Base-by-base conservation (phyloP, 1,140 invertebrate genomes). In the Sminthurinus signatus region DNA sequence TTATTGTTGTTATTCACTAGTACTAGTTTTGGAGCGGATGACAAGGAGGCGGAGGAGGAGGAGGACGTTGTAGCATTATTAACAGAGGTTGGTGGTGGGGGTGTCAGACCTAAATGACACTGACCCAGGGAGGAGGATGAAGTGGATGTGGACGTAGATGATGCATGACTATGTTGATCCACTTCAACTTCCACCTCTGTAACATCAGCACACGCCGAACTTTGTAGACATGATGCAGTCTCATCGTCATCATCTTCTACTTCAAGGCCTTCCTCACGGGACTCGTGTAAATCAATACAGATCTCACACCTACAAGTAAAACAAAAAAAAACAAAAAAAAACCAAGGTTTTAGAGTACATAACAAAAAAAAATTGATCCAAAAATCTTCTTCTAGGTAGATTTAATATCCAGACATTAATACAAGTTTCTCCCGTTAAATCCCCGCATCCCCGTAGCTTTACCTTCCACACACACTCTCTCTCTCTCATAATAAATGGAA, bases 181-280 rank as follows among this genome's bases (percentile, higher is more conserved):
- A 69, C 62, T 51, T 70, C 64, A 21, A 70, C 60, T 36, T 70
- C 68, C 17, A 70, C 68, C 46, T 71, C 66, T 3, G 60, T 61
- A 48, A 68, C 65, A 31, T 71, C 69, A 17, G 69, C 62, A 46
- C 69, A 71, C 14, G 46, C 62, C 29, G 69, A 64, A 29, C 60
- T 39, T 8, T 60, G 62, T 48, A 66, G 62, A 31, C 54, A 42
- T 12, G 54, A 56, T n/a, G 36, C 65, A 39, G 32, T 64, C 65
- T 42, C 62, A 43, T 68, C 67, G 29, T 71, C 70, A 28, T 68
- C 70, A 29, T 71, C 70, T 29, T 70, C 68, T 25, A 52, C 52
- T 15, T 62, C 62, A 12, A 46, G 29, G 12, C 31, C 59, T 25
- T 65, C 60, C 17, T 60, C 32, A 8, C 21, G 19, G 1, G 19